Evolutionary conservation across 1,140 invertebrate genomes (phyloP).

Genomic region (Episyrphus balteatus): DNA sequence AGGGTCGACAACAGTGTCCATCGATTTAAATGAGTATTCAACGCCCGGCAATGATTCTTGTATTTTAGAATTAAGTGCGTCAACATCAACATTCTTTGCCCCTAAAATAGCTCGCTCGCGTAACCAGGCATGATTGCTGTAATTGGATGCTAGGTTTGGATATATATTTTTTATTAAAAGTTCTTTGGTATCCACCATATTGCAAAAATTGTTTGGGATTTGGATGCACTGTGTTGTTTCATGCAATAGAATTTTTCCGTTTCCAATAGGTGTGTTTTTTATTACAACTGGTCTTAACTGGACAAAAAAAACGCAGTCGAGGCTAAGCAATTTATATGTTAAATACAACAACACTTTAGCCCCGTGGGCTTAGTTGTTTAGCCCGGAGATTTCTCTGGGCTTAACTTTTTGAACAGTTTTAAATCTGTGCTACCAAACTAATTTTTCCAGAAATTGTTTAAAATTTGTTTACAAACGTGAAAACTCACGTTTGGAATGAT

Average conservation of each 20-base stretch:
- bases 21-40: slow-evolving; percentile 26
- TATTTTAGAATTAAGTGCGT: slow-evolving; percentile 27
- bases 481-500: too few relatives aligned
- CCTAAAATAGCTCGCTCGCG: slow-evolving; percentile 25
- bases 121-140: slow-evolving; percentile 29
- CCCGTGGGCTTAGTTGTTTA: too few relatives aligned
- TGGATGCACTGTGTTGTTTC: slow-evolving; percentile 27
- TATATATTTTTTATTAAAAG: slow-evolving; percentile 33
- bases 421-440: too few relatives aligned
- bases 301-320: too few relatives aligned
- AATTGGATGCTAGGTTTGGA: slow-evolving; percentile 31
- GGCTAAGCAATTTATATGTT: too few relatives aligned
- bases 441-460: too few relatives aligned
- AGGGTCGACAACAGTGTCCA: slow-evolving; percentile 27
- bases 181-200: slow-evolving; percentile 17
- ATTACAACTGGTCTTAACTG: too few relatives aligned
- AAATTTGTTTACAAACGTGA: too few relatives aligned
- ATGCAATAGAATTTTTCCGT: slow-evolving; percentile 27
- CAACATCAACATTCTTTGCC: slow-evolving; percentile 26
- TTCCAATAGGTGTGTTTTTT: too few relatives aligned
- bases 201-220: slow-evolving; percentile 28
- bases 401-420: too few relatives aligned
- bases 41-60: slow-evolving; percentile 21
- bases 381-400: too few relatives aligned
- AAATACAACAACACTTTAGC: too few relatives aligned